Evolutionary conservation across 2,113 vertebrate genomes (phyloP), one percentile per base, ranked within the genome.

Genomic region (Petromus typicus): DNA sequence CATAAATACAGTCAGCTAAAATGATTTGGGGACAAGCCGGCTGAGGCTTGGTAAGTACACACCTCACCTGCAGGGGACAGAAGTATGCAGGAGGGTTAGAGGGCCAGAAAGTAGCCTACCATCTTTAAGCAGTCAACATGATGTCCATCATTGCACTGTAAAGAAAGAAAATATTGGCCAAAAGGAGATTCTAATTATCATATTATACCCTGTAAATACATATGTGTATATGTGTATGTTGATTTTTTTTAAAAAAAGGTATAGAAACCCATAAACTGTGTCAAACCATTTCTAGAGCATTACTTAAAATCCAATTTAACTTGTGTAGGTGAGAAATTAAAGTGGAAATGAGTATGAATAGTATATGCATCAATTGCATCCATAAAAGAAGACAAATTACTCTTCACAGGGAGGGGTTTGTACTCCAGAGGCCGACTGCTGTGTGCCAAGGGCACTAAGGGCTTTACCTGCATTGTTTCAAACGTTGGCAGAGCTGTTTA

Each of bases 301-400:
- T 97, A 98, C 98, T 97, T 98, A 95, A 97, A 96, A 34, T 93
- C 89, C 96, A 98, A 95, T 96, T 98, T 98, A 98, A 96, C 48
- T 51, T 51, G 98, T 97, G 95, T 94, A 98, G 98, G 98, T 97
- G 30, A 97, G 75, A 95, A 86, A 97, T 96, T 98, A 97, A 96
- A 98, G 59, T 88, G 79, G 93, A 98, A 96, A 98, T 30, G 69
- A 57, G 43, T 45, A 96, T 93, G 96, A 78, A 67, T 59, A 91
- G 57, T 37, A 87, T 54, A 14, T 61, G 23, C 63, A 93, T 95
- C 95, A 97, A 97, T 97, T 78, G 27, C 61, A 94, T 96, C 95
- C 97, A 96, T 97, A 97, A 97, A 98, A 97, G 75, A 97, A 98
- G 98, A 98, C 78, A 75, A 97, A 10, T 51, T 51, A 51, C 10